Percentiles rank a stretch among this genome's conserved stretches.
phyloP scores from a whole-genome alignment of 2,888 invertebrate species.

The Smittia aterrima region DNA sequence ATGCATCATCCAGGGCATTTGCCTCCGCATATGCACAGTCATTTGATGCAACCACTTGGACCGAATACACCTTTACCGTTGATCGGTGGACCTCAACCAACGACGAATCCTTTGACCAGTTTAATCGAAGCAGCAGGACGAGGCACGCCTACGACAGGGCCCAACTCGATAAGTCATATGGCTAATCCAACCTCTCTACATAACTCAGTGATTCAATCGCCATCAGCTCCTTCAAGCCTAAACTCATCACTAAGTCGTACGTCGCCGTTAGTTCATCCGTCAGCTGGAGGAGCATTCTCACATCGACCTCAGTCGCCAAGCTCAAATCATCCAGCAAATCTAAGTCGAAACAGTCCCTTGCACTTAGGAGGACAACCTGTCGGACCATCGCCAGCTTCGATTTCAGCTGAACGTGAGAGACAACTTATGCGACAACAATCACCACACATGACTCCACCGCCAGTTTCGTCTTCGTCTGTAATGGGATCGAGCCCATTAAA shows the following conservation, averaged over 20 bases:
- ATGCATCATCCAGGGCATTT: constrained; percentile 26
- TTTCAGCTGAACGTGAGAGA: constrained; percentile 52
- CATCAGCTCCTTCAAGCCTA: constrained; percentile 45
- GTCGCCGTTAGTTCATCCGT: constrained; percentile 47
- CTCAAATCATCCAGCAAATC: constrained; percentile 49
- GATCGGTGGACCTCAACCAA: constrained; percentile 47
- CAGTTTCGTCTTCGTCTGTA: constrained; percentile 54
- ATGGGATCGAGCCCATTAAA: constrained; percentile 54
- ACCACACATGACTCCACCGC: constrained; percentile 55
- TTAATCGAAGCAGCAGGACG: constrained; percentile 47
- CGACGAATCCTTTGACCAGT: constrained; percentile 43
- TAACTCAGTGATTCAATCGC: constrained; percentile 49
- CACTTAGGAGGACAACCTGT: constrained; percentile 54
- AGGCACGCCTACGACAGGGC: constrained; percentile 51
- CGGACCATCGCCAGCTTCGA: constrained; percentile 53
- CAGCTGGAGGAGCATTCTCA: constrained; percentile 43
- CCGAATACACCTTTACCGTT: constrained; percentile 48
- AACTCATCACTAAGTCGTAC: constrained; percentile 51
- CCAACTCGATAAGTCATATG: constrained; percentile 22
- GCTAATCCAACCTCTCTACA: constrained; percentile 22
- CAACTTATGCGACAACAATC: constrained; percentile 54
- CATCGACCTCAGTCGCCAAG: constrained; percentile 54
- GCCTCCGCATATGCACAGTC: constrained; percentile 33
- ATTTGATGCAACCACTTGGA: constrained; percentile 34
- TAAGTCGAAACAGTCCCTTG: constrained; percentile 54